phyloP scores from a whole-genome alignment of 1,140 invertebrate genomes.

The Panagrolaimus sp. region DNA sequence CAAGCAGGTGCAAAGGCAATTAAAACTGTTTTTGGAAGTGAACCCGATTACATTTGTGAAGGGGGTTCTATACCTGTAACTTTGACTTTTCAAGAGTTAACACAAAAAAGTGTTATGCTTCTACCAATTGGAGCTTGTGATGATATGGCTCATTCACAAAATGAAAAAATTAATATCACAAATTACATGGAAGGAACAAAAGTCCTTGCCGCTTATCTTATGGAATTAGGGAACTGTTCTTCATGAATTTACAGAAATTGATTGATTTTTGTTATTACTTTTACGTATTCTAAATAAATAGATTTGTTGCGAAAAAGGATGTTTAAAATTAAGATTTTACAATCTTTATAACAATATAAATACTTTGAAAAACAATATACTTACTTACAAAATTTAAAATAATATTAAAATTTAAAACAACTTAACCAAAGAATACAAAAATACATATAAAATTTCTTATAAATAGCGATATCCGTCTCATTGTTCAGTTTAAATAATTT shows the following conservation, averaged over 20 bases:
- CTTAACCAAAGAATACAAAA: no score
- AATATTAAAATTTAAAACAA: no score
- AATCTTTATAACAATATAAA: no score
- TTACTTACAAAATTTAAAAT: no score
- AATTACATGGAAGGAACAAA: conserved; percentile 46
- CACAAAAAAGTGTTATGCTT: conserved; percentile 30
- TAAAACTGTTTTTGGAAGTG: conserved; percentile 78
- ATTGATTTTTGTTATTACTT: background rate
- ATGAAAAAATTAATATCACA: conserved; percentile 38
- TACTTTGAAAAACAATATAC: no score
- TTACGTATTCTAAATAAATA: no score
- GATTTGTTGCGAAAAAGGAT: no score
- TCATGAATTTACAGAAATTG: background rate
- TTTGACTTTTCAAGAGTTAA: conserved; percentile 70
- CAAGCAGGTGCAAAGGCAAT: conserved; percentile 78
- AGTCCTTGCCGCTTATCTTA: conserved; percentile 36
- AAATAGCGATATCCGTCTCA: no score
- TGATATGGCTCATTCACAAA: conserved; percentile 87
- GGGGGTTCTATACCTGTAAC: conserved; percentile 93
- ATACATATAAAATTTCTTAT: no score
- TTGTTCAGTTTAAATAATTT: no score
- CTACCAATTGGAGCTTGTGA: conserved; percentile 80
- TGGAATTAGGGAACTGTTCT: conserved; percentile 37
- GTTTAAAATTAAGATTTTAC: no score
- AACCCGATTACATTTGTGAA: conserved; percentile 87